These are phyloP conservation scores for Eupsilia transversa DNA, from an alignment of 2,888 invertebrate species.

Conservation along the genomic window DNA sequence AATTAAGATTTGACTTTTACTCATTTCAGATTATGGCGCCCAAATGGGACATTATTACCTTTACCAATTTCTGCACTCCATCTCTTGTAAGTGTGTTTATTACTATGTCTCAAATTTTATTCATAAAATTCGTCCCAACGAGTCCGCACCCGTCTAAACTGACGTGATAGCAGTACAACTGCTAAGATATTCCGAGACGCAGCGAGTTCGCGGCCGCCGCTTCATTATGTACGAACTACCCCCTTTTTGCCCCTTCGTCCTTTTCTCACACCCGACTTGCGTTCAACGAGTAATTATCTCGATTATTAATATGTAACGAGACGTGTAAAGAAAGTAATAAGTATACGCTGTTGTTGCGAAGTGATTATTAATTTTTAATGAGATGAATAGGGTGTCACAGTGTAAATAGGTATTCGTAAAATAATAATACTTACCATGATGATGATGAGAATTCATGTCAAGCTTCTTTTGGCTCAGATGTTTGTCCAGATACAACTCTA, in stretches of 20 bases:
- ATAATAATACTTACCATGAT: neutral
- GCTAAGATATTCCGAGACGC: constrained; percentile 86
- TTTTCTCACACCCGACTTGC: constrained; percentile 73
- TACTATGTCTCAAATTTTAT: neutral
- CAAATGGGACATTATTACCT: neutral
- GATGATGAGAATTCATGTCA: neutral
- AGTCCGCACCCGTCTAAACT: constrained; percentile 69
- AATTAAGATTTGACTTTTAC: neutral
- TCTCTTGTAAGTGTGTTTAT: neutral
- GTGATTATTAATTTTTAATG: constrained; percentile 50
- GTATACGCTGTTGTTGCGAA: constrained; percentile 35
- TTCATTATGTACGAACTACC: constrained; percentile 81
- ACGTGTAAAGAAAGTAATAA: constrained; percentile 55
- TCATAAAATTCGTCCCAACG: constrained; percentile 66
- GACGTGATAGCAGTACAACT: constrained; percentile 79
- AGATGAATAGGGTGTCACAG: neutral
- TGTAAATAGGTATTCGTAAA: neutral
- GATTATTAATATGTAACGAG: constrained; percentile 61
- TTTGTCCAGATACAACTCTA: neutral
- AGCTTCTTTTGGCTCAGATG: neutral
- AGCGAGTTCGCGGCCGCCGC: constrained; percentile 78
- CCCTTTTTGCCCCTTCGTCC: constrained; percentile 76
- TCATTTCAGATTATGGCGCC: constrained; percentile 21
- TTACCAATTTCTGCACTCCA: no score
- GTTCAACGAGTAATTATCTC: constrained; percentile 65